Conservation (phyloP, 2,113 vertebrate species). For the Alectura lathami region DNA sequence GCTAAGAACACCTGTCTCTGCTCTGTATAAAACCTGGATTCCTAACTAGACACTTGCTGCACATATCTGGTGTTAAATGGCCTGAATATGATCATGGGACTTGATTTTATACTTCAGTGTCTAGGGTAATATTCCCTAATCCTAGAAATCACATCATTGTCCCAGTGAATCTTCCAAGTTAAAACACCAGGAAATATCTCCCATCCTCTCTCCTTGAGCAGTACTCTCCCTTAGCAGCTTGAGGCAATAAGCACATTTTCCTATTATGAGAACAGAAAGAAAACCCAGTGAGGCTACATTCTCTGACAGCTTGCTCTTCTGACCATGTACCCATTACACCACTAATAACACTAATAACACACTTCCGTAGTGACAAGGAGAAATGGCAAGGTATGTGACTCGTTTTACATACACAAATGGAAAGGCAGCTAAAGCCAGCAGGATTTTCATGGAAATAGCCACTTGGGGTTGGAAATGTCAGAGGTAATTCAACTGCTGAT, state of each 20-base stretch:
- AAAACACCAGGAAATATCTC: not conserved
- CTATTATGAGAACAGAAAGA: not conserved
- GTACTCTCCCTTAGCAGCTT: not conserved
- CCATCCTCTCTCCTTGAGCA: not conserved
- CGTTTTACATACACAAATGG: constrained; percentile 29
- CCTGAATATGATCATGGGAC: not conserved
- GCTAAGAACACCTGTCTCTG: not conserved
- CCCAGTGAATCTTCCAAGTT: not conserved
- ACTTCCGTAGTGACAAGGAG: not conserved
- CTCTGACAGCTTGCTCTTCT: not conserved
- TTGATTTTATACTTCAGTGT: not conserved
- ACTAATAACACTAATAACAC: not conserved
- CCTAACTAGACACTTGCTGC: not conserved
- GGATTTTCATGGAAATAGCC: not conserved
- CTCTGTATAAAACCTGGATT: not conserved
- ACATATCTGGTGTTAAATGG: not conserved
- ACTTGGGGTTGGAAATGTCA: not conserved
- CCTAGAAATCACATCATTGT: not conserved
- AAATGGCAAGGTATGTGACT: not conserved
- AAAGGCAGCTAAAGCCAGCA: not conserved
- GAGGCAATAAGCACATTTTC: not conserved
- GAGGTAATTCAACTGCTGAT: not conserved
- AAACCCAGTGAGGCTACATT: not conserved
- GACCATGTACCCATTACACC: not conserved
- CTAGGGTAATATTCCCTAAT: not conserved